Evolutionary conservation across 2,888 invertebrate species (phyloP), one percentile per base, ranked within the genome.

Genomic region (Drosophila buzzatii): DNA sequence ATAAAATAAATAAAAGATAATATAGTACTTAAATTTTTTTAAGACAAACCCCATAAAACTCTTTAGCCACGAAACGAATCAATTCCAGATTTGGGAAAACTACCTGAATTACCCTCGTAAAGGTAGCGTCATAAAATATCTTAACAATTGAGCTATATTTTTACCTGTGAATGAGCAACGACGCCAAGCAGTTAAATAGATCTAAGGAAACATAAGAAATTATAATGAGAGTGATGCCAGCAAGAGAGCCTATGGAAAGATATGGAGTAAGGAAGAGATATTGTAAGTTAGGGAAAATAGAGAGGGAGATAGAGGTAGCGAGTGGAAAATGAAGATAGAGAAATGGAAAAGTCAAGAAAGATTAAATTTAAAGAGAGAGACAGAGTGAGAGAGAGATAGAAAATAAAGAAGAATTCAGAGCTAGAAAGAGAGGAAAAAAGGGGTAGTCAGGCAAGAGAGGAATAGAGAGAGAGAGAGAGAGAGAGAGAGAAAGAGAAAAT

Each of bases 61-160:
- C 9, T 18, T 18, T 42, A 9, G 20, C 56, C 42, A 35, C 44
- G 33, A n/a, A 31, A 52, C 52, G 20, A 35, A 35, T 52, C 52
- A 52, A 52, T 52, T 52, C 20, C 52, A 35, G 31, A 56, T 18
- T 56, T 42, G 0, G 7, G n/a, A 18, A 33, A 47, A 61, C 63
- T 65, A 52, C 65, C 65, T 45, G 66, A 14, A 27, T n/a, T 16
- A 37, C 65, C 66, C 41, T 37, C 51, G 64, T 65, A 49, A 66
- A 66, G 37, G 14, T 12, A 35, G 33, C 8, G 9, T 12, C 52
- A 53, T 66, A 23, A 66, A 66, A 53, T 31, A 37, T 6, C 20
- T 49, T 9, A 35, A 23, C 23, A 27, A 44, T 56, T 39, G 20
- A 10, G 14, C 12, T 1, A 12, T 33, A 7, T 3, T 51, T 12